Evolutionary conservation across 2,888 invertebrate species (phyloP).

Genomic region (Hymenopus coronatus): DNA sequence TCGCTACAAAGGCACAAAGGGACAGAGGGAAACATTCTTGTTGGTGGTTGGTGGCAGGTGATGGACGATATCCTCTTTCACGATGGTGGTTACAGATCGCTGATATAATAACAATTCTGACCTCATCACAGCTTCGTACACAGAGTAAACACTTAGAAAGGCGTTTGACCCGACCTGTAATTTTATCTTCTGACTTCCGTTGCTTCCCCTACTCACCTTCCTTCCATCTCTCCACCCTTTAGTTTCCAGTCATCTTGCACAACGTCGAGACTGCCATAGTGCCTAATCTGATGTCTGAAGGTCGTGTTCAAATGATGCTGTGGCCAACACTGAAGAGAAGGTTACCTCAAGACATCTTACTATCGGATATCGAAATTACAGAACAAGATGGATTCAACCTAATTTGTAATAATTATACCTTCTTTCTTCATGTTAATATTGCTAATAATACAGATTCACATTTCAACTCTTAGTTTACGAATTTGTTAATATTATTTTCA

Average conservation of each 20-base stretch:
- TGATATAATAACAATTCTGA: conserved; percentile 18
- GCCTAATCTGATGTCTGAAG: background rate
- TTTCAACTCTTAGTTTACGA: no score
- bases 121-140: conserved; percentile 25
- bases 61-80: background rate
- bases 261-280: background rate
- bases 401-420: no score
- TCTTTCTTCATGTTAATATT: no score
- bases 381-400: no score
- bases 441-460: no score
- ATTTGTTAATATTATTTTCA: no score
- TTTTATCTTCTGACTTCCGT: conserved; percentile 12
- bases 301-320: no score
- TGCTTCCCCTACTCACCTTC: background rate
- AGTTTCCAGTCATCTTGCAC: background rate
- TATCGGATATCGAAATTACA: no score
- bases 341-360: no score
- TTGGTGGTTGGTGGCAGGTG: background rate
- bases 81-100: conserved; percentile 5
- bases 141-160: conserved; percentile 23
- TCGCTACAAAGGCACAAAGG: no score
- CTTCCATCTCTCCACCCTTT: background rate
- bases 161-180: conserved; percentile 23
- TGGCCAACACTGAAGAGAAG: no score
- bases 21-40: no score